Evolutionary conservation across 1,140 invertebrate genomes (phyloP).

Genomic region (Drusus annulatus): DNA sequence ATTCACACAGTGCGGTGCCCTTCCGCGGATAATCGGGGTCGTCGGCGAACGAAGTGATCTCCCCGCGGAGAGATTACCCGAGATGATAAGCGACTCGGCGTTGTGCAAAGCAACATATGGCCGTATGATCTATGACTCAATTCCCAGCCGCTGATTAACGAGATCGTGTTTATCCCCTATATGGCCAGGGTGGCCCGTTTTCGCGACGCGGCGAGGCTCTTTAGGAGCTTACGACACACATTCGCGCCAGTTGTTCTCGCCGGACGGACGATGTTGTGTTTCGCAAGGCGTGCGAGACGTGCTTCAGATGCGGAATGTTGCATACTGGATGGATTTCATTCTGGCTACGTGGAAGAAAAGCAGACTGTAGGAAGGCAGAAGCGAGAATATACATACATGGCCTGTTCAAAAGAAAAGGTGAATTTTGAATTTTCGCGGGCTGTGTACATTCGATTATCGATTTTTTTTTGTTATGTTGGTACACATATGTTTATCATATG

Average conservation of each 20-base stretch:
- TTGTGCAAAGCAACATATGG: constrained; percentile 50
- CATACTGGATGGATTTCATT: too few species aligned
- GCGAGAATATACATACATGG: too few species aligned
- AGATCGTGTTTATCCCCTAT: constrained; percentile 54
- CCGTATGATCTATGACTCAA: constrained; percentile 49
- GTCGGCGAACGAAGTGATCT: neutral
- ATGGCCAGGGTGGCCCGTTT: constrained; percentile 48
- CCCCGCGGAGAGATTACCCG: neutral
- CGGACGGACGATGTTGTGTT: neutral
- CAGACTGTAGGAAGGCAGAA: too few species aligned
- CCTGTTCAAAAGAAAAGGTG: too few species aligned
- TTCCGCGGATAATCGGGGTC: neutral
- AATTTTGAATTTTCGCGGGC: too few species aligned
- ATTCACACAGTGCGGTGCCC: neutral
- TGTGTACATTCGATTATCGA: too few species aligned
- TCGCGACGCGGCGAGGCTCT: constrained; percentile 39
- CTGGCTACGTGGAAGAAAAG: too few species aligned
- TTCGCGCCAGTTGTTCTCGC: constrained; percentile 33
- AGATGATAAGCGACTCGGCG: constrained; percentile 27
- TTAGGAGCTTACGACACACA: constrained; percentile 53
- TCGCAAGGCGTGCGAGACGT: constrained; percentile 6
- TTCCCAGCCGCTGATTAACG: constrained; percentile 25
- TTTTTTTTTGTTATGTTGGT: too few species aligned
- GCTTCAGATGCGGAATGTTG: neutral
- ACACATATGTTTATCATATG: too few species aligned